phyloP scores from a whole-genome alignment of 2,888 invertebrate species.

The Limnephilus lunatus region DNA sequence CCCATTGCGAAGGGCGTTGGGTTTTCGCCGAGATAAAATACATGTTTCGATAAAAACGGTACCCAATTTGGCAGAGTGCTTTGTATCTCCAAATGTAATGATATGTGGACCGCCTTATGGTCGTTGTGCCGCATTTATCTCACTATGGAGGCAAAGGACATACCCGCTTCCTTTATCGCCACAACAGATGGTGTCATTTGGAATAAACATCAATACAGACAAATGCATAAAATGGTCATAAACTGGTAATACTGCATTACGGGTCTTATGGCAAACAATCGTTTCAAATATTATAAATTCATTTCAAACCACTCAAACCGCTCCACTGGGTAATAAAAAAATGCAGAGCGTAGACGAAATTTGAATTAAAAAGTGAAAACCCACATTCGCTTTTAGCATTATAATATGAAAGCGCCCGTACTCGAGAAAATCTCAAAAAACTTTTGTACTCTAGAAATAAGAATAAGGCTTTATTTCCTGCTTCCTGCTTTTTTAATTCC shows the following conservation, averaged over 20 bases:
- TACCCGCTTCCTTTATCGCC: background rate
- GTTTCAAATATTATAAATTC: background rate
- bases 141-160: background rate
- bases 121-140: conserved; percentile 29
- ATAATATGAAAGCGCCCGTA: background rate
- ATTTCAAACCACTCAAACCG: background rate
- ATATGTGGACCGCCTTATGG: conserved; percentile 52
- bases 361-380: background rate
- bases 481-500: background rate
- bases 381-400: background rate
- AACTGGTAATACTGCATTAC: background rate
- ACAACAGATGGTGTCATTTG: background rate
- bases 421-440: background rate
- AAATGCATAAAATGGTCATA: background rate
- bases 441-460: background rate
- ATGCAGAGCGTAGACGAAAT: background rate
- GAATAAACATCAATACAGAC: background rate
- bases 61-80: conserved; percentile 63
- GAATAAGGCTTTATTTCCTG: background rate
- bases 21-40: conserved; percentile 46
- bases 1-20: conserved; percentile 21
- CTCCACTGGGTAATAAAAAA: background rate
- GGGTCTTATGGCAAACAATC: background rate
- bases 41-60: conserved; percentile 60
- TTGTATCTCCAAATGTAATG: conserved; percentile 50